Percentiles rank a stretch among this genome's conserved stretches.
Evolutionary conservation across 2,888 invertebrate genomes (phyloP).

Genomic region (Heteromurus nitidus): DNA sequence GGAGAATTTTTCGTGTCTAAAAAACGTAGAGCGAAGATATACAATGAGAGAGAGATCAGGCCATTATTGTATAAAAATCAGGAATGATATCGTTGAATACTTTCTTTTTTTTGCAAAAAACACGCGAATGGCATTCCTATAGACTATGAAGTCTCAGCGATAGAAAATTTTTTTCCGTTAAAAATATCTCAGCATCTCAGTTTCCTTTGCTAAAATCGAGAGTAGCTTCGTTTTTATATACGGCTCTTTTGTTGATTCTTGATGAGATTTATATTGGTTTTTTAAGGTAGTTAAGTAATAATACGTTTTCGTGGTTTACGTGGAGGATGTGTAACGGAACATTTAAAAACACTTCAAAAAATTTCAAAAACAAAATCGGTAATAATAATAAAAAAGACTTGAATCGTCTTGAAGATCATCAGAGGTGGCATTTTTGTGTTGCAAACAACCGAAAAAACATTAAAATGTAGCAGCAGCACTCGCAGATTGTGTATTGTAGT

Average conservation of each 20-base stretch:
- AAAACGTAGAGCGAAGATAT: conserved; percentile 57
- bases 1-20: conserved; percentile 40
- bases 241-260: conserved; percentile 48
- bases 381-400: conserved; percentile 48
- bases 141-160: conserved; percentile 11
- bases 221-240: conserved; percentile 66
- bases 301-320: conserved; percentile 1
- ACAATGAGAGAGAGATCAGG: conserved; percentile 64
- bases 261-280: conserved; percentile 41
- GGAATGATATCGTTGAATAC: conserved; percentile 68
- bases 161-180: no score
- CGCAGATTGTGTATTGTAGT: conserved; percentile 66
- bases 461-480: conserved; percentile 65
- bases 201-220: conserved; percentile 58
- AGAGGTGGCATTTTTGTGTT: conserved; percentile 46
- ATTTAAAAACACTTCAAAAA: conserved; percentile 56
- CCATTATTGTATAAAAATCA: conserved; percentile 63
- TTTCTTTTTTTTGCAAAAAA: conserved; percentile 53
- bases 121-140: conserved; percentile 53
- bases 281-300: not conserved
- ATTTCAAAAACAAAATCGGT: conserved; percentile 42
- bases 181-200: conserved; percentile 68
- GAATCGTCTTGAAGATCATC: conserved; percentile 65
- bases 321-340: conserved; percentile 52
- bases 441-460: conserved; percentile 59